Base-by-base conservation (phyloP, 1,140 invertebrate genomes). In the Temnothorax longispinosus region DNA sequence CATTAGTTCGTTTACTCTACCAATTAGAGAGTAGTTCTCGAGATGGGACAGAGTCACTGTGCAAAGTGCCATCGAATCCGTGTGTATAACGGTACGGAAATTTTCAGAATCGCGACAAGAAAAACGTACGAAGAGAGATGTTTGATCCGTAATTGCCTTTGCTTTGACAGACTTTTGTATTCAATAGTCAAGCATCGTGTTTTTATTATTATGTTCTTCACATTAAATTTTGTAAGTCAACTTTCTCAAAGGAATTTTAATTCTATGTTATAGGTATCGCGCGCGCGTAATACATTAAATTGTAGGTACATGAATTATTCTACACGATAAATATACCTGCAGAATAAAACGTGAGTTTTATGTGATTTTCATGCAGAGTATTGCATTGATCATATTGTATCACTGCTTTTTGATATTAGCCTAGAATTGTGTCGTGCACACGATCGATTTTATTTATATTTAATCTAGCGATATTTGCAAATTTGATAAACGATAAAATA, bases 21-120 rank as follows among this genome's bases (percentile, higher is more conserved):
- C 87, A 90, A 90, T 91, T 91, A 91, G 89, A 78, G 81, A 72
- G 72, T 87, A 74, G 82, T 89, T 88, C 89, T 71, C 74, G 87
- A 90, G 87, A 91, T 85, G 77, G 87, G 90, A 90, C 35, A 88
- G 77, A 90, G 87, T 88, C 89, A 67, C 87, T 91, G 56, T 90
- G 84, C 85, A 89, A 91, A 91, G 86, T 67, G 18, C n/a, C 62
- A 44, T 72, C 62, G 67, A 86, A 90, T 86, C 74, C 87, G 89
- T 77, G 54, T 77, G 13, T 27, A 84, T 90, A 90, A 91, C 90
- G 90, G 89, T 78, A 90, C 80, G 50, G 50, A 41, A 87, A 64
- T 88, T 89, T 89, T 91, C 52, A 69, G 65, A 71, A 87, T 82
- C n/a, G 78, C 35, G 44, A 41, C 62, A 38, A 47, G 15, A n/a